Evolutionary conservation across 2,113 vertebrate genomes (phyloP), one percentile per base, ranked within the genome.

Genomic region (Xiphophorus couchianus): DNA sequence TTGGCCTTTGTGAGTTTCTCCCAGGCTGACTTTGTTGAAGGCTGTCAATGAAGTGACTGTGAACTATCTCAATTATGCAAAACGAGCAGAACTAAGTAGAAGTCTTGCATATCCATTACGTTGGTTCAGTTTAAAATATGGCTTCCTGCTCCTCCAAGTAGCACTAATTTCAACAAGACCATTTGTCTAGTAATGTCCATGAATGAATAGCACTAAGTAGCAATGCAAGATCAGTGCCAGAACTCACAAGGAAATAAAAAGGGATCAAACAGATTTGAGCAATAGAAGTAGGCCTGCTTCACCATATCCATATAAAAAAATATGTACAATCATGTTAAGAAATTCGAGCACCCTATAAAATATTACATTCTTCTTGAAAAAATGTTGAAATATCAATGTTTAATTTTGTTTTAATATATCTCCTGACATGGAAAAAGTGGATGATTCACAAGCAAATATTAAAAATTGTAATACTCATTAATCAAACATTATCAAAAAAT

Each of bases 51-150:
- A 76, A 84, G 78, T 35, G 44, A n/a, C 76, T 35, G 60, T 82
- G 66, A 73, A 73, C 31, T 28, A 63, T 78, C 30, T 81, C 37
- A 35, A 62, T 76, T 75, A 86, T 86, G 77, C 74, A 90, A 85
- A 66, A 29, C 25, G 31, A 66, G 73, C 78, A 69, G 68, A 1
- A 74, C 80, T 73, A 48, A 69, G 42, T 70, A 64, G 44, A 71
- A 28, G 1, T 17, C 7, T 5, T 42, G 62, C 66, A 39, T 42
- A 61, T 73, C 64, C 65, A 29, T 30, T 30, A 17, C 54, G 33
- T 61, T 30, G 29, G 27, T 71, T 73, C 27, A 0, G 64, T 58
- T 85, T 72, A 22, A 72, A 73, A 62, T 13, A n/a, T 61, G 33
- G 64, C 10, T n/a, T 80, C 37, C 58, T 30, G 22, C 73, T 69